Conservation (phyloP, 2,113 vertebrate species). For the Sterrhoptilus dennistouni region DNA sequence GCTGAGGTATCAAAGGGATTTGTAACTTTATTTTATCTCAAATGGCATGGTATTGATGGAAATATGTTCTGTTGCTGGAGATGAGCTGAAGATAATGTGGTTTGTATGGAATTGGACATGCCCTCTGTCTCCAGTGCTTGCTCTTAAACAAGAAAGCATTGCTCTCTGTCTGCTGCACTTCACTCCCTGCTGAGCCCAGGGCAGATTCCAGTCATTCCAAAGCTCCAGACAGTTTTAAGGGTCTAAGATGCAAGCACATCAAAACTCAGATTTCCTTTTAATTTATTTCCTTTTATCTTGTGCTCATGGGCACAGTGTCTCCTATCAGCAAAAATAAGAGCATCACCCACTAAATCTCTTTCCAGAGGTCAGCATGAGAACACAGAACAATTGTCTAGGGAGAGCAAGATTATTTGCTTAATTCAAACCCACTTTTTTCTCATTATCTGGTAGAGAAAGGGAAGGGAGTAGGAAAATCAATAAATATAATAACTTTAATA, state of each 20-base stretch:
- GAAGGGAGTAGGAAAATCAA: slow-evolving; percentile 37
- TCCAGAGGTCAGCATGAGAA: slow-evolving; percentile 11
- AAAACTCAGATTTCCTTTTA: slow-evolving; percentile 34
- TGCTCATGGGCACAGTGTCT: not conserved
- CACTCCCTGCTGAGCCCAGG: not conserved
- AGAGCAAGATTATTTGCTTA: slow-evolving; percentile 32
- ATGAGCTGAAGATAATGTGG: slow-evolving; percentile 9
- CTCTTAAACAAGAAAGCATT: not conserved
- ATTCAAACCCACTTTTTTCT: slow-evolving; percentile 46
- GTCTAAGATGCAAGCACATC: slow-evolving; percentile 26
- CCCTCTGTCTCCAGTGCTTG: not conserved
- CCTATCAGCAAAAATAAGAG: slow-evolving; percentile 30
- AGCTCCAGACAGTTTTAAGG: not conserved
- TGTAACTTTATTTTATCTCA: not conserved
- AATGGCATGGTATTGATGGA: not conserved
- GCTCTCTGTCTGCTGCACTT: slow-evolving; percentile 1
- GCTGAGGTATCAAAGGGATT: slow-evolving; percentile 7
- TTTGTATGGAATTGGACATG: not conserved
- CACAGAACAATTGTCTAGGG: slow-evolving; percentile 1
- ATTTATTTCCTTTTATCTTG: slow-evolving; percentile 25
- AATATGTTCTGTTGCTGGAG: not conserved
- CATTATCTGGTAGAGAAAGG: slow-evolving; percentile 18
- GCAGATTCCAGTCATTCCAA: slow-evolving; percentile 58
- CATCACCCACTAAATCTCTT: slow-evolving; percentile 45
- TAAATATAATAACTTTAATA: slow-evolving; percentile 50